phyloP scores from a whole-genome alignment of 2,797 vertebrate species.

The Peromyscus melanophrys region DNA sequence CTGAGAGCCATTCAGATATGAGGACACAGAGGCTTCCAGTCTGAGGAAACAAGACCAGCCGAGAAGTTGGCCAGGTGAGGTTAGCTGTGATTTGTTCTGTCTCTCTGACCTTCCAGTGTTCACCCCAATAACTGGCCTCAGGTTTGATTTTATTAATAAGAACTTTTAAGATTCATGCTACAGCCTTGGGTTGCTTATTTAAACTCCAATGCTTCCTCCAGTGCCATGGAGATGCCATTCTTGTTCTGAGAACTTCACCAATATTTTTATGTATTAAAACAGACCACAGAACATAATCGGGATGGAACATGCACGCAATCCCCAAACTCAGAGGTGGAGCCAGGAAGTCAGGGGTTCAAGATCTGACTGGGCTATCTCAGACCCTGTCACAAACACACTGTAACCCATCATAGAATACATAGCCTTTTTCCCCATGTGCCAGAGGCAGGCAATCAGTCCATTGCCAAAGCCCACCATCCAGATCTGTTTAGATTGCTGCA shows the following conservation, averaged over 20 bases:
- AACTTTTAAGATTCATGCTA: no score
- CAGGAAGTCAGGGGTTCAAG: neutral
- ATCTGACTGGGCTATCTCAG: neutral
- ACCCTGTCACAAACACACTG: neutral
- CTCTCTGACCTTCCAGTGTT: no score
- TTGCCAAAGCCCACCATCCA: neutral
- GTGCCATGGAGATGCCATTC: neutral
- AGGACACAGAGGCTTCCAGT: no score
- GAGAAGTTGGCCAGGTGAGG: no score
- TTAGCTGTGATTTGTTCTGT: no score
- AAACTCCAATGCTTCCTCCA: neutral
- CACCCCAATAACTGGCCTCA: no score
- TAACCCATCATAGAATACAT: neutral
- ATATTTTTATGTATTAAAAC: neutral
- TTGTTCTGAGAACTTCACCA: neutral
- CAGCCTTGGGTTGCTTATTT: neutral
- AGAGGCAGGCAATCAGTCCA: neutral
- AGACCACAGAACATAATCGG: neutral
- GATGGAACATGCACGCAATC: neutral
- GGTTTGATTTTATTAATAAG: no score
- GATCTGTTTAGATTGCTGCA: neutral
- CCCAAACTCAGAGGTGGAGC: neutral
- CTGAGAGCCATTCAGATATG: no score
- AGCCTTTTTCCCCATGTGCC: neutral
- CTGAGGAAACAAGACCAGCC: no score